A percentile compares a stretch with the other conserved stretches of the same genome.
Conservation (phyloP, 2,888 invertebrate genomes). For the Trachelus troglodyta region DNA sequence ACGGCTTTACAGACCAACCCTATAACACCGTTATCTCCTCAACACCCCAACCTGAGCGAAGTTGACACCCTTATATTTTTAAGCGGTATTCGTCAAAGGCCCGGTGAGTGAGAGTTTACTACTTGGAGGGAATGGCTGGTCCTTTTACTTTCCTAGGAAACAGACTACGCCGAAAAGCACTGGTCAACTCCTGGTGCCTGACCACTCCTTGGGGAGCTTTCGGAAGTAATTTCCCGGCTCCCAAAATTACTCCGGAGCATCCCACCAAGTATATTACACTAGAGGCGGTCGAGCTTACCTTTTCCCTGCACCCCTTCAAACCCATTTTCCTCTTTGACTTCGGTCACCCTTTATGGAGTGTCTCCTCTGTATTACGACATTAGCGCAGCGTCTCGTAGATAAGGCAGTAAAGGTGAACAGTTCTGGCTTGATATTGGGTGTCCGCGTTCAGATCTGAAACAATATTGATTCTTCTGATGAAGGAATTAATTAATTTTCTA, state of each 20-base stretch:
- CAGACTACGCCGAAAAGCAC: neutral
- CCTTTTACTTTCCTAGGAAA: neutral
- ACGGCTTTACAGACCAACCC: neutral
- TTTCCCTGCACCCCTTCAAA: neutral
- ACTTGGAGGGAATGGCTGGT: neutral
- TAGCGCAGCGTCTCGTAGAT: constrained; percentile 25
- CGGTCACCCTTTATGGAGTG: neutral
- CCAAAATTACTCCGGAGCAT: neutral
- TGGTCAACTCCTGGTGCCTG: neutral
- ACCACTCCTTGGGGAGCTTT: neutral
- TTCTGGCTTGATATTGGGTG: neutral
- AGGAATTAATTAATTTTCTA: constrained; percentile 44
- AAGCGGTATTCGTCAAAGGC: constrained; percentile 1
- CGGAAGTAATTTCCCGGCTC: neutral
- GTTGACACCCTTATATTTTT: neutral
- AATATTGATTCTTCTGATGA: constrained; percentile 45
- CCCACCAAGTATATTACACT: neutral
- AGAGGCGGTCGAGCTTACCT: neutral
- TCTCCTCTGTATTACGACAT: neutral
- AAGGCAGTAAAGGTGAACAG: constrained; percentile 8
- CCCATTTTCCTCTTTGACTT: neutral
- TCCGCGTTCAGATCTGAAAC: constrained; percentile 20
- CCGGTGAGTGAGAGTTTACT: neutral
- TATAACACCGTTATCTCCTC: constrained; percentile 10
- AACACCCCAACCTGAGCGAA: neutral